Evolutionary conservation across 1,140 invertebrate genomes (phyloP).

Genomic region (Hyposmocoma kahamanoa): DNA sequence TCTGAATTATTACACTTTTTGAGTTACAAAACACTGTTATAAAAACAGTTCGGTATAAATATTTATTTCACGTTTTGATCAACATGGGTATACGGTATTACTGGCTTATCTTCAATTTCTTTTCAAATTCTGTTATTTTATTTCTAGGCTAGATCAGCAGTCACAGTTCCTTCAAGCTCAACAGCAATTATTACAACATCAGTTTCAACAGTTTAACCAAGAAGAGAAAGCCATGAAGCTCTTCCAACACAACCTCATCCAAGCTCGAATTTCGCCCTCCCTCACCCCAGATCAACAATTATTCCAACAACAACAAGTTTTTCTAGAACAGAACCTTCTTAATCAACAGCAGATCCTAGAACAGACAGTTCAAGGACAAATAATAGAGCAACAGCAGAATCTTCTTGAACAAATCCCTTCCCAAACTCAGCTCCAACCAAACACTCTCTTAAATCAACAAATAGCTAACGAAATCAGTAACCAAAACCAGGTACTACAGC

Average conservation of each 20-base stretch:
- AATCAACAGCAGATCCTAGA: slow-evolving; percentile 77
- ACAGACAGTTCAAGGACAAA: slow-evolving; percentile 66
- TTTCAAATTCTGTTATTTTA: too few species aligned
- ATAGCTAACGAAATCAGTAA: slow-evolving; percentile 55
- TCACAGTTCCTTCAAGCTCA: slow-evolving; percentile 67
- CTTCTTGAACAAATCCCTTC: slow-evolving; percentile 51
- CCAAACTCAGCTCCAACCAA: slow-evolving; percentile 41
- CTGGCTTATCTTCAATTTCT: too few species aligned
- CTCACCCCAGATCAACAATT: slow-evolving; percentile 48
- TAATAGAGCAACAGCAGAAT: slow-evolving; percentile 62
- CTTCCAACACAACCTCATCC: slow-evolving; percentile 71
- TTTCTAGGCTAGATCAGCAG: slow-evolving; percentile 62
- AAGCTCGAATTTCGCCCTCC: slow-evolving; percentile 63
- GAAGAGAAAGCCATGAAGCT: slow-evolving; percentile 64
- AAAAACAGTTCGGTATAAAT: too few species aligned
- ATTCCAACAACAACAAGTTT: slow-evolving; percentile 27
- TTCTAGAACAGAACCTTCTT: slow-evolving; percentile 75
- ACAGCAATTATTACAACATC: slow-evolving; percentile 70
- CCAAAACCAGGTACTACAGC: slow-evolving; percentile 59
- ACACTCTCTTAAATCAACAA: slow-evolving; percentile 39
- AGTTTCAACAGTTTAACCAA: slow-evolving; percentile 68
- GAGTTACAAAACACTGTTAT: too few species aligned
- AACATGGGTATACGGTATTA: too few species aligned
- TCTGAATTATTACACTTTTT: too few species aligned
- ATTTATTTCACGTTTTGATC: too few species aligned